These are phyloP conservation scores for Gambusia holbrooki DNA, from an alignment of 2,113 vertebrate species.

Conservation along the genomic window DNA sequence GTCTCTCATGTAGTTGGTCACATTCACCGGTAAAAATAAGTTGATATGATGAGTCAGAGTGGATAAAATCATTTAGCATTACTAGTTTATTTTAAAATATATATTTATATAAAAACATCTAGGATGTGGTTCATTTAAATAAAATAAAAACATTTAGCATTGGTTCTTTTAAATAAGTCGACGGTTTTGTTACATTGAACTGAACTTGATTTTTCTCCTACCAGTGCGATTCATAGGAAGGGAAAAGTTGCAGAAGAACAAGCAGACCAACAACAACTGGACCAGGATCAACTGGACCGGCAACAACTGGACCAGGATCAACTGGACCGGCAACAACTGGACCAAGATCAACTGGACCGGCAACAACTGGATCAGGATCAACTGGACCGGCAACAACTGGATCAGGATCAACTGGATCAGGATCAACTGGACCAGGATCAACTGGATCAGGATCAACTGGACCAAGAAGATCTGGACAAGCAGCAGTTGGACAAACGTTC, in stretches of 20 bases:
- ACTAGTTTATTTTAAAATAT: too few relatives aligned
- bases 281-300: not conserved
- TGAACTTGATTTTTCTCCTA: not conserved
- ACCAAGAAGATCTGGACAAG: not conserved
- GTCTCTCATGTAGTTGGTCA: fast-evolving
- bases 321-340: not conserved
- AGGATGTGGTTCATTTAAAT: too few relatives aligned
- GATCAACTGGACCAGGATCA: not conserved
- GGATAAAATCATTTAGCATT: not conserved
- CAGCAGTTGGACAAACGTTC: not conserved
- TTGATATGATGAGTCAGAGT: not conserved
- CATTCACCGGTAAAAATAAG: not conserved
- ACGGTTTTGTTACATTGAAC: not conserved
- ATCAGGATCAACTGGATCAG: too few relatives aligned
- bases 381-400: too few relatives aligned
- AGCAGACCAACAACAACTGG: not conserved
- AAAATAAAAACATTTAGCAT: too few relatives aligned
- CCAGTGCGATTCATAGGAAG: not conserved
- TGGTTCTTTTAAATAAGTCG: too few relatives aligned
- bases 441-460: not conserved
- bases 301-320: not conserved
- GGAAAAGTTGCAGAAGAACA: not conserved
- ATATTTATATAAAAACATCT: too few relatives aligned
- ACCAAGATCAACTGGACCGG: not conserved
- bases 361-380: not conserved